Base-by-base conservation (phyloP, 2,888 invertebrate species). In the Brachypterus glaber region DNA sequence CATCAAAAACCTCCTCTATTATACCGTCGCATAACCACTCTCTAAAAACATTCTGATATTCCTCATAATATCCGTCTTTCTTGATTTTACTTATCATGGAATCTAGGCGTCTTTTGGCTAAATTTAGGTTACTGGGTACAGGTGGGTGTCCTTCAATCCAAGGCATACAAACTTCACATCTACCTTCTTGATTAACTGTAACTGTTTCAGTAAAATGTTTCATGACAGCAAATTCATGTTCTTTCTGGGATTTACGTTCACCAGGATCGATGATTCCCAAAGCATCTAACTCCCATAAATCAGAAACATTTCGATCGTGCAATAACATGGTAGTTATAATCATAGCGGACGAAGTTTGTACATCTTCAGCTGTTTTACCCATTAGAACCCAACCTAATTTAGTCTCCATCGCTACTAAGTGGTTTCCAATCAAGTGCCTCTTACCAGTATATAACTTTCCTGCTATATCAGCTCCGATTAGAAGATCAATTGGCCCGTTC, bases 91-190 rank as follows among this genome's bases (percentile, higher is more conserved):
- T 45, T 9, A 35, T n/a, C 2, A 34, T 37, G 11, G 30, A 33
- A 5, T 40, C 31, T 13, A 48, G 35, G 21, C 43, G 36, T 18
- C 35, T 47, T n/a, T 30, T 15, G 1, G 50, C 44, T 11, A 52
- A 5, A 9, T 33, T 13, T 31, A 33, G 46, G 29, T 50, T 52
- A 21, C 16, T 29, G 9, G 43, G 32, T 2, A 53, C 26, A 4
- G 47, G 47, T 5, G 48, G 40, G 25, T 51, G 48, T 25, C 47
- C 41, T 16, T 40, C 41, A 15, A 41, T 30, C 49, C 53, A 53
- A 12, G 54, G 54, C 9, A 55, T 33, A 21, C 38, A n/a, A 3
- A 57, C 47, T 34, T 49, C 47, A 44, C 49, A 57, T 13, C 56
- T 37, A 8, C 50, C 47, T 24, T 50, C 41, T 14, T 38, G 27